Evolutionary conservation across 2,113 vertebrate genomes (phyloP).

Genomic region (Cygnus atratus): DNA sequence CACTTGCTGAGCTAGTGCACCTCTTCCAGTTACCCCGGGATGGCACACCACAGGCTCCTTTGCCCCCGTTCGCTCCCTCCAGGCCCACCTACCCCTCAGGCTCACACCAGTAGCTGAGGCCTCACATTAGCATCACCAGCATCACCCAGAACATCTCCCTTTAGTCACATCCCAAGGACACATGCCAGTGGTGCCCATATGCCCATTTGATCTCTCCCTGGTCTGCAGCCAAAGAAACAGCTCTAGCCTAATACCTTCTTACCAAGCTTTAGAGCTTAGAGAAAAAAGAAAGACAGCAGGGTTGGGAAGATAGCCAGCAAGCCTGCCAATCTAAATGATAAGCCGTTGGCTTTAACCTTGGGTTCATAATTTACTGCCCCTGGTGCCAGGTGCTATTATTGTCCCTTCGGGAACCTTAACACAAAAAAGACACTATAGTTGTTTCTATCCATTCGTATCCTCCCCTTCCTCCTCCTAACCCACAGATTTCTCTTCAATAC

Average conservation of each 20-base stretch:
- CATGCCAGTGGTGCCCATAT: background rate
- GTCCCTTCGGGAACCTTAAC: background rate
- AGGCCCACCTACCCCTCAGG: background rate
- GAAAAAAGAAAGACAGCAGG: background rate
- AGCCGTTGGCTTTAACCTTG: background rate
- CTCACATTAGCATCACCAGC: background rate
- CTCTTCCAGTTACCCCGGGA: background rate
- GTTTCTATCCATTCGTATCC: constrained; percentile 54
- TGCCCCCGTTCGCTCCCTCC: background rate
- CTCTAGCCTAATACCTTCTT: constrained; percentile 52
- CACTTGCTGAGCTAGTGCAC: background rate
- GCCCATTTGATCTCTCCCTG: constrained; percentile 36
- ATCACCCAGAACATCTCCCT: background rate
- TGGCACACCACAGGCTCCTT: background rate
- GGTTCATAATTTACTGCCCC: background rate
- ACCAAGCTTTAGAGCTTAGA: constrained; percentile 27
- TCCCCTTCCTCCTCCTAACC: background rate
- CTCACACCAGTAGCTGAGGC: background rate
- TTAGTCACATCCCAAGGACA: background rate
- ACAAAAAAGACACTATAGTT: background rate
- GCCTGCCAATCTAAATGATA: constrained; percentile 32
- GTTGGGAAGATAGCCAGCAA: constrained; percentile 25
- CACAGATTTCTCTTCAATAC: constrained; percentile 57
- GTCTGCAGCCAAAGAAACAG: constrained; percentile 29
- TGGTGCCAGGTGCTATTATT: constrained; percentile 24